phyloP scores from a whole-genome alignment of 2,113 vertebrate species.

The Synodontis membranacea region DNA sequence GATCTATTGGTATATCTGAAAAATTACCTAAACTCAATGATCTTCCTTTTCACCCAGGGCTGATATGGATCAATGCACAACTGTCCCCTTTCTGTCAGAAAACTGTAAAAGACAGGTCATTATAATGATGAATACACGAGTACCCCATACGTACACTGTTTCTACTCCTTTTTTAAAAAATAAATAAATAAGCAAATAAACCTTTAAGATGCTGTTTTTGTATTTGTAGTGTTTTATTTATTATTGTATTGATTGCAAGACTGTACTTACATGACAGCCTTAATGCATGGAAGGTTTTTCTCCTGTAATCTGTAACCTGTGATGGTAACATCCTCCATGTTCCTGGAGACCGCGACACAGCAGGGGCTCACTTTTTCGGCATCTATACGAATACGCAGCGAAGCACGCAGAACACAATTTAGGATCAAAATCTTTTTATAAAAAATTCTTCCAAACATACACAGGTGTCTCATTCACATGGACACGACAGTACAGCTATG shows the following conservation, averaged over 20 bases:
- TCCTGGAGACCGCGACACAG: constrained; percentile 2
- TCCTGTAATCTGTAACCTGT: background rate
- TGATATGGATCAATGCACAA: constrained; percentile 16
- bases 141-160: background rate
- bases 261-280: constrained; percentile 37
- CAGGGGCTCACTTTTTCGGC: constrained; percentile 5
- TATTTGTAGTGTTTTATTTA: background rate
- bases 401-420: background rate
- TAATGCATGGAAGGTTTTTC: background rate
- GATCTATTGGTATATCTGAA: background rate
- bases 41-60: constrained; percentile 4
- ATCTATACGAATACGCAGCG: background rate
- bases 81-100: background rate
- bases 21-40: background rate
- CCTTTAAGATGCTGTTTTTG: background rate
- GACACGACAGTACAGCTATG: background rate
- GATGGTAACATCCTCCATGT: background rate
- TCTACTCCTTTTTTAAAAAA: background rate
- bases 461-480: background rate
- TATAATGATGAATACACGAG: background rate
- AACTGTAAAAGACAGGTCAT: constrained; percentile 8
- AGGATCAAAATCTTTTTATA: background rate
- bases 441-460: background rate
- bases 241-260: background rate
- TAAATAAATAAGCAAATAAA: too few relatives aligned